Conservation (phyloP, 2,888 invertebrate genomes). For the Zaprionus lineosus region DNA sequence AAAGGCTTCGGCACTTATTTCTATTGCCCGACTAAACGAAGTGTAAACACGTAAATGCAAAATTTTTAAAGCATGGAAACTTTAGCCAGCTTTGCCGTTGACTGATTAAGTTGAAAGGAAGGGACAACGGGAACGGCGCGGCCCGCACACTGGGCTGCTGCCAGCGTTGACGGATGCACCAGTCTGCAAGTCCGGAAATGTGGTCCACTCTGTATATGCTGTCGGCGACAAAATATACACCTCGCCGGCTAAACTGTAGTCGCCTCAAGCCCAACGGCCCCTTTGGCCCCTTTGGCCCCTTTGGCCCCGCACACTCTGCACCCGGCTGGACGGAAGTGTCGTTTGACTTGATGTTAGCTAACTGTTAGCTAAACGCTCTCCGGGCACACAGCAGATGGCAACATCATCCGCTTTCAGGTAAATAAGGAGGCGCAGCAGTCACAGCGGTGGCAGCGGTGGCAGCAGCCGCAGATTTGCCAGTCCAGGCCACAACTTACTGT, state of each 20-base stretch:
- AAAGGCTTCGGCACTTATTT: conserved; percentile 40
- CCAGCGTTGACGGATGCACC: conserved; percentile 49
- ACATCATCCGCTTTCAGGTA: conserved; percentile 13
- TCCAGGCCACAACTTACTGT: conserved; percentile 14
- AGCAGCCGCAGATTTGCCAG: conserved; percentile 6
- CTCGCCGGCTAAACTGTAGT: conserved; percentile 11
- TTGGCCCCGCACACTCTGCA: too few species aligned
- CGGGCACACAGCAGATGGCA: conserved; percentile 23
- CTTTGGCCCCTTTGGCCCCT: too few species aligned
- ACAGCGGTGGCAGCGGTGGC: conserved; percentile 1
- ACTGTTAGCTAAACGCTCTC: conserved; percentile 31
- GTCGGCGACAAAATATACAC: conserved; percentile 59
- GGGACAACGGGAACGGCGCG: not conserved
- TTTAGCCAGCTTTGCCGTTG: conserved; percentile 8
- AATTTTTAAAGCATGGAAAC: conserved; percentile 19
- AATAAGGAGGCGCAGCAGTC: not conserved
- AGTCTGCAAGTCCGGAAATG: conserved; percentile 68
- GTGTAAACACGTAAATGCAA: conserved; percentile 24
- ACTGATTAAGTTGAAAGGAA: not conserved
- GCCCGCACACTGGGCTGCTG: conserved; percentile 13
- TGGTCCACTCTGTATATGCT: conserved; percentile 64
- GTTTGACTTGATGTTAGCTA: conserved; percentile 64
- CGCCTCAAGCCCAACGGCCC: conserved; percentile 4
- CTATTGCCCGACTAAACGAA: conserved; percentile 20
- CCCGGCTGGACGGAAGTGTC: conserved; percentile 57